Evolutionary conservation across 1,140 invertebrate genomes (phyloP).

Genomic region (Drosophila murphyi): DNA sequence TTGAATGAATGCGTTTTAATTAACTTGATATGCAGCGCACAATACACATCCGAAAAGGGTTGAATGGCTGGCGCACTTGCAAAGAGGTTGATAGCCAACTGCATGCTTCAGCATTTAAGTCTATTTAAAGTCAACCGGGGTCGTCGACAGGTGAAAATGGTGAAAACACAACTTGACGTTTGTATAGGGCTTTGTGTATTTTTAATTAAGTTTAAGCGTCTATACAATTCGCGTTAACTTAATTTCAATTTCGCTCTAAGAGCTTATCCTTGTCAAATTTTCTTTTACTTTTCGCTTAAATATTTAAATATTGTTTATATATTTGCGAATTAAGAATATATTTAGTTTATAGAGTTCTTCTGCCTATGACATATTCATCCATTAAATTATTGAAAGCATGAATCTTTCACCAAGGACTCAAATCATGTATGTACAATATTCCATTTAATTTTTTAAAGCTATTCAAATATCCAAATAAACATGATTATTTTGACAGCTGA

Average conservation of each 20-base stretch:
- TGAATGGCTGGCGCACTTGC: slow-evolving; percentile 22
- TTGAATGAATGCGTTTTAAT: slow-evolving; percentile 58
- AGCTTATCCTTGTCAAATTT: background rate
- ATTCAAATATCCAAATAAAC: no score
- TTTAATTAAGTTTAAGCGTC: slow-evolving; percentile 27
- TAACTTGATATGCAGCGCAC: slow-evolving; percentile 52
- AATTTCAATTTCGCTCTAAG: background rate
- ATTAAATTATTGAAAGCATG: no score
- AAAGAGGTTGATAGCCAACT: slow-evolving; percentile 21
- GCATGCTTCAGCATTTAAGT: slow-evolving; percentile 19
- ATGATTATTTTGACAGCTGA: background rate
- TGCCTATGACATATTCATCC: no score
- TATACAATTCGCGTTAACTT: slow-evolving; percentile 1
- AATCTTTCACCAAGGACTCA: no score
- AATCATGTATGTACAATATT: no score
- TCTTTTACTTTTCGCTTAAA: background rate
- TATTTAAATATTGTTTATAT: background rate
- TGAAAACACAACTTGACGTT: slow-evolving; percentile 5
- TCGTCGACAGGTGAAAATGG: slow-evolving; percentile 11
- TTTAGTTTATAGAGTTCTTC: no score
- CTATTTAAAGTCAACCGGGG: slow-evolving; percentile 8
- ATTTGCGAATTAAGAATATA: background rate
- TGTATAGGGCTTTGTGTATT: slow-evolving; percentile 4
- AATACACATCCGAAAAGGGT: slow-evolving; percentile 33
- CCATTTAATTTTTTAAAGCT: no score